Percentiles rank a stretch among this genome's conserved stretches.
phyloP scores from a whole-genome alignment of 1,140 invertebrate species.

The Drosophila ananassae region DNA sequence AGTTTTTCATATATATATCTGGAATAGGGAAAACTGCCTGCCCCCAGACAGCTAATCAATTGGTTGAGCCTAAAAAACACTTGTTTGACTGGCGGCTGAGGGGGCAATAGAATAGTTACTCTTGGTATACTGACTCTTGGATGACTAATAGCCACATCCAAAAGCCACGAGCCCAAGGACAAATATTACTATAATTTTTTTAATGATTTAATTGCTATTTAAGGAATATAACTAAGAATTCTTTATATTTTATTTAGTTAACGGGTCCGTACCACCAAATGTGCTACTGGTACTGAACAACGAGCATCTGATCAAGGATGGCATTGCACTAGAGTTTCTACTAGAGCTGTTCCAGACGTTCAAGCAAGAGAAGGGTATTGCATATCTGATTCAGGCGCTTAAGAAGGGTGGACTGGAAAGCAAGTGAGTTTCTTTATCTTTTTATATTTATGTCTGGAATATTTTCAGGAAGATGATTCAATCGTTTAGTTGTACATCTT shows the following conservation, averaged over 20 bases:
- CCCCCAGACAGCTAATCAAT: slow-evolving; percentile 38
- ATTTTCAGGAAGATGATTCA: slow-evolving; percentile 80
- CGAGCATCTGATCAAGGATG: slow-evolving; percentile 97
- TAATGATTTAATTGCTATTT: no score
- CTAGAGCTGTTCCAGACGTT: slow-evolving; percentile 95
- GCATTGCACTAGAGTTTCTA: slow-evolving; percentile 96
- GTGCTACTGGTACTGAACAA: slow-evolving; percentile 93
- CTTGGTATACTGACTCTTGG: slow-evolving; percentile 84
- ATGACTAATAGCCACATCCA: slow-evolving; percentile 49
- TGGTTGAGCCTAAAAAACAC: slow-evolving; percentile 31
- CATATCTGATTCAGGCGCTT: slow-evolving; percentile 92
- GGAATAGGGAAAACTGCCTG: not conserved
- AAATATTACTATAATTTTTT: slow-evolving; percentile 2
- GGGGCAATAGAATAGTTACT: slow-evolving; percentile 59
- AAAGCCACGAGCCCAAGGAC: slow-evolving; percentile 79
- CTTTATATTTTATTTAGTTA: slow-evolving; percentile 84
- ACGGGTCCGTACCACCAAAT: slow-evolving; percentile 93
- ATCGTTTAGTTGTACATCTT: slow-evolving; percentile 64
- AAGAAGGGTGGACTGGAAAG: slow-evolving; percentile 95
- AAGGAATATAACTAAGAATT: not conserved
- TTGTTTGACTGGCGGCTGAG: slow-evolving; percentile 24
- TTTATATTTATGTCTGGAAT: slow-evolving; percentile 38
- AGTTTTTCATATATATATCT: slow-evolving; percentile 51
- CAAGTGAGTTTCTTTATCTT: slow-evolving; percentile 73
- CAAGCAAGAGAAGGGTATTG: slow-evolving; percentile 95